A percentile compares a stretch with the other conserved stretches of the same genome.
phyloP scores from a whole-genome alignment of 2,113 vertebrate species.

The Rhynchomys soricoides region DNA sequence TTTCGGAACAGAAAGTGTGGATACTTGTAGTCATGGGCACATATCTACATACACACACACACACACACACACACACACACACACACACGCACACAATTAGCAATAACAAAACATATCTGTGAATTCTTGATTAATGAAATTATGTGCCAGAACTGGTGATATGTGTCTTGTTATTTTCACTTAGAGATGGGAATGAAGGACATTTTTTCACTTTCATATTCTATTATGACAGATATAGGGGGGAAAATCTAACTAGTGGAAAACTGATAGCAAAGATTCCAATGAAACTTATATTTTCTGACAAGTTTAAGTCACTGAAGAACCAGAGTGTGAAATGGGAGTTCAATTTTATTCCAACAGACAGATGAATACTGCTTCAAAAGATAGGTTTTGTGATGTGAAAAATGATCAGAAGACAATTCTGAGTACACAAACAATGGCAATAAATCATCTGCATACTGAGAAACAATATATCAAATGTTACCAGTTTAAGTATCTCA shows the following conservation, averaged over 20 bases:
- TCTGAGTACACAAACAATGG: constrained; percentile 16
- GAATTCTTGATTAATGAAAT: background rate
- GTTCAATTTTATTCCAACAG: constrained; percentile 58
- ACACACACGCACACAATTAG: background rate
- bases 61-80: background rate
- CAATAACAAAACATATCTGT: background rate
- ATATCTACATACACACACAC: background rate
- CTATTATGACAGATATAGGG: background rate
- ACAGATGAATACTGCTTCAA: constrained; percentile 49
- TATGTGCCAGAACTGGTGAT: background rate
- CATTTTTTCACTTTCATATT: background rate
- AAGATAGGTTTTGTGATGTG: constrained; percentile 59
- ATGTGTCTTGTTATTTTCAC: background rate
- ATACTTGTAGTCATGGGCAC: background rate
- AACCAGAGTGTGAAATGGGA: background rate
- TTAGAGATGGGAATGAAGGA: background rate
- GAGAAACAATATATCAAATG: constrained; percentile 52
- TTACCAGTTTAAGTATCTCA: constrained; percentile 24
- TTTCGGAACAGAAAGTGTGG: no score
- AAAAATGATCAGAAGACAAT: constrained; percentile 62
- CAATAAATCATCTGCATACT: constrained; percentile 61
- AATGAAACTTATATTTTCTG: constrained; percentile 26
- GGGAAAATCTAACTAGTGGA: background rate
- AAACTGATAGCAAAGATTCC: constrained; percentile 37
- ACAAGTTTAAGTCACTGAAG: constrained; percentile 57